Conservation (phyloP, 1,140 invertebrate species). For the Drosophila aff. region DNA sequence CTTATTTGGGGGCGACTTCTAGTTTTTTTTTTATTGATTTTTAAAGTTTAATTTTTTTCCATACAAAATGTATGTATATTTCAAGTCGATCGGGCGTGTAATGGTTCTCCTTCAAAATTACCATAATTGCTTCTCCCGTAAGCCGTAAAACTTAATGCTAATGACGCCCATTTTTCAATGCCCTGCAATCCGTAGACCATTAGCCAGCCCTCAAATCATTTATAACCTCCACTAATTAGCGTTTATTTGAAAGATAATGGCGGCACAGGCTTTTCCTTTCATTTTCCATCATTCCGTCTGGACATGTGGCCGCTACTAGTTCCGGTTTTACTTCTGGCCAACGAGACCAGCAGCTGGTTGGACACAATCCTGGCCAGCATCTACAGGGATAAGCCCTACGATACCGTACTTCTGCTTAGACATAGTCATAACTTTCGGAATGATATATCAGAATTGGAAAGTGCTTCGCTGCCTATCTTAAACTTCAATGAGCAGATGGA, state of each 20-base stretch:
- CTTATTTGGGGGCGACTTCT: too few relatives aligned
- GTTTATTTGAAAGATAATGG: constrained; percentile 36
- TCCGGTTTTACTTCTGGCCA: constrained; percentile 28
- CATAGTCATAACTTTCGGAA: constrained; percentile 26
- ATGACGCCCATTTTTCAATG: constrained; percentile 34
- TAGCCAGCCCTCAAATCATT: constrained; percentile 44
- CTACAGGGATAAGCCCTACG: constrained; percentile 31
- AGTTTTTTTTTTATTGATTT: too few relatives aligned
- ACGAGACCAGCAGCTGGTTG: constrained; percentile 14
- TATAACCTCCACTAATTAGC: constrained; percentile 55
- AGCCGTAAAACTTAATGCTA: constrained; percentile 41
- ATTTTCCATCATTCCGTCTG: constrained; percentile 5
- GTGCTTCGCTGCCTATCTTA: constrained; percentile 24
- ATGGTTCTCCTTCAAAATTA: too few relatives aligned
- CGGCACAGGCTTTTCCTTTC: background rate
- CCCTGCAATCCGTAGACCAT: constrained; percentile 31
- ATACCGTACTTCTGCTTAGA: constrained; percentile 39
- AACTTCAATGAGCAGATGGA: constrained; percentile 33
- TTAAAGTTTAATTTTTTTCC: too few relatives aligned
- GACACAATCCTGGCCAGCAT: constrained; percentile 31
- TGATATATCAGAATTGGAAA: background rate
- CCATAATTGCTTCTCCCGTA: constrained; percentile 10
- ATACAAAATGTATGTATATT: too few relatives aligned
- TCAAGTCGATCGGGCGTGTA: too few relatives aligned
- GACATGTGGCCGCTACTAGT: constrained; percentile 49